phyloP scores from a whole-genome alignment of 2,888 invertebrate species.

The Cataglyphis cursor region DNA sequence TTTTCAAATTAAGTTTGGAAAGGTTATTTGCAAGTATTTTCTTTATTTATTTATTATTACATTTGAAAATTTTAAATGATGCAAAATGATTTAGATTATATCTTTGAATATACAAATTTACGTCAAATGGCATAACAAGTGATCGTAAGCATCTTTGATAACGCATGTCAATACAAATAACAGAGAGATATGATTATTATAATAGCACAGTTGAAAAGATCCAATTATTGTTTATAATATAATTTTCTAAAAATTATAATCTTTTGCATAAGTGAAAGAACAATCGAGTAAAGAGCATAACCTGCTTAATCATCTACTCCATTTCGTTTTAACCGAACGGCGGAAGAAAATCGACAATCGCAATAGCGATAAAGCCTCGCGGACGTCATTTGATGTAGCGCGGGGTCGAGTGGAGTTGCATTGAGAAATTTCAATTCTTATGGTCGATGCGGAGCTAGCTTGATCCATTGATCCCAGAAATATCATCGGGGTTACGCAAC shows the following conservation, averaged over 20 bases:
- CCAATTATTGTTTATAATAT: background rate
- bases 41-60: background rate
- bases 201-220: background rate
- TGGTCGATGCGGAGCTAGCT: conserved; percentile 35
- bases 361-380: conserved; percentile 67
- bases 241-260: background rate
- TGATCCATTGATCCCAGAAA: conserved; percentile 68
- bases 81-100: background rate
- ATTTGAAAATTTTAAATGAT: background rate
- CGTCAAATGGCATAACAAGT: background rate
- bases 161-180: background rate
- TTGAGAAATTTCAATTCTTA: conserved; percentile 76
- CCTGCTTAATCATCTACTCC: background rate
- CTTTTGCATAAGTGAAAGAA: background rate
- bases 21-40: background rate
- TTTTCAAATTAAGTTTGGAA: background rate
- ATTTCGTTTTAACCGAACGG: conserved; percentile 5
- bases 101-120: background rate
- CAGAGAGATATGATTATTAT: background rate
- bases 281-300: background rate
- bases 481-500: conserved; percentile 66
- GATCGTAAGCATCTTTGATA: background rate
- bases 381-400: conserved; percentile 66
- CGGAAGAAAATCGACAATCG: conserved; percentile 37
- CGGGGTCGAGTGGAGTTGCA: conserved; percentile 65